Evolutionary conservation across 37 sponge, comb jelly and placozoan genomes (phyloP).

Genomic region (Beroe ovata): DNA sequence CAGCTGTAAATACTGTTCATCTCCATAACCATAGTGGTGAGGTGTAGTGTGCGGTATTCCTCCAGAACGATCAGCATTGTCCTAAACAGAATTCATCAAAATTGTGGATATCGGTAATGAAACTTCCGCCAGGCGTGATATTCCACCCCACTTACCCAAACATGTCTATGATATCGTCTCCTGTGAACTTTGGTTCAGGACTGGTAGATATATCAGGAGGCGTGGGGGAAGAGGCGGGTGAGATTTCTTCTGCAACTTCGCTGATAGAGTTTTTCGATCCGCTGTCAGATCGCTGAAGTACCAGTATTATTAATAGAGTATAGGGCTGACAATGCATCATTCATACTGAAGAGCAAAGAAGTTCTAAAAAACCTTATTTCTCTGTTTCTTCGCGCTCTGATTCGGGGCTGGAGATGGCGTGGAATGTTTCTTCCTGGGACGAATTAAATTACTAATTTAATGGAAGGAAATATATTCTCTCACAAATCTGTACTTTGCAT

Average conservation of each 20-base stretch:
- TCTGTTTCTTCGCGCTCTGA: not conserved
- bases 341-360: too few relatives aligned
- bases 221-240: not conserved
- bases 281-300: constrained; percentile 1
- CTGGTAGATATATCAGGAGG: not conserved
- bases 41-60: not conserved
- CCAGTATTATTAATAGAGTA: too few relatives aligned
- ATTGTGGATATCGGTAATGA: too few relatives aligned
- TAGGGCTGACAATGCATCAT: too few relatives aligned
- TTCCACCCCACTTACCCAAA: constrained; percentile 48
- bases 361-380: not conserved
- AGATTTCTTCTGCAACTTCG: not conserved
- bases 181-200: constrained; percentile 48
- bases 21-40: constrained; percentile 31
- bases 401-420: not conserved
- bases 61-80: constrained; percentile 34
- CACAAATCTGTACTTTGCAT: too few relatives aligned
- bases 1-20: constrained; percentile 15
- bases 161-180: constrained; percentile 29
- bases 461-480: not conserved
- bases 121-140: too few relatives aligned
- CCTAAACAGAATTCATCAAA: too few relatives aligned
- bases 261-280: not conserved
- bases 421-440: not conserved
- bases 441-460: not conserved